A percentile compares a stretch with the other conserved stretches of the same genome.
Conservation (phyloP, 2,888 invertebrate genomes). For the Calephelis perditalis region DNA sequence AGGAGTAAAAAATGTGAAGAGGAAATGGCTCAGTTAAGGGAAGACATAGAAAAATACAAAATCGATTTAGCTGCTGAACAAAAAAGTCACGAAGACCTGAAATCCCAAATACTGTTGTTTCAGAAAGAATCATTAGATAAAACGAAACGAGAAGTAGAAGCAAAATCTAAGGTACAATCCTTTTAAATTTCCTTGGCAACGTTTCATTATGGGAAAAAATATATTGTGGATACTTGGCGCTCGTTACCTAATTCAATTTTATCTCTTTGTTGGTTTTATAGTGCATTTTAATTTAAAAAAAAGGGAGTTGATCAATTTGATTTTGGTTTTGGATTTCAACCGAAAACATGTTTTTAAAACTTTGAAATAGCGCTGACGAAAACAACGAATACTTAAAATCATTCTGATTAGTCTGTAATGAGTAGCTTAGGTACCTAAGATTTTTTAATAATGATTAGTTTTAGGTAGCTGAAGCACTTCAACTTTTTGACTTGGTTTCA, state of each 20-base stretch:
- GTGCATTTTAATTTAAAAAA: too few species aligned
- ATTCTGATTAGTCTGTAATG: too few species aligned
- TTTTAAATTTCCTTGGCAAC: too few species aligned
- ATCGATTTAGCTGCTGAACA: conserved; percentile 53
- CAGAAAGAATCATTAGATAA: conserved; percentile 53
- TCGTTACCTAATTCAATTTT: background rate
- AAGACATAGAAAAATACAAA: conserved; percentile 49
- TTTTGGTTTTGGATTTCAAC: too few species aligned
- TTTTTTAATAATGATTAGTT: conserved; percentile 16
- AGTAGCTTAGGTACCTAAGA: background rate
- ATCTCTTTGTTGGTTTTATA: background rate
- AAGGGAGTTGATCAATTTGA: too few species aligned
- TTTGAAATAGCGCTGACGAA: too few species aligned
- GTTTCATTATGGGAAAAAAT: too few species aligned
- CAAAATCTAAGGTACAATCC: conserved; percentile 56
- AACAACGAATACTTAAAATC: too few species aligned
- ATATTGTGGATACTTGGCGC: too few species aligned
- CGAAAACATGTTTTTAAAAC: too few species aligned
- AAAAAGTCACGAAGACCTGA: conserved; percentile 54
- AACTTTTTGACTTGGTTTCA: conserved; percentile 60
- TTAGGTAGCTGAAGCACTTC: conserved; percentile 67
- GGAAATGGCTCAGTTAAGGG: conserved; percentile 42
- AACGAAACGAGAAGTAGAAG: conserved; percentile 60
- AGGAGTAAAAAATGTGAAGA: conserved; percentile 49
- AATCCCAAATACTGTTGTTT: conserved; percentile 42